These are phyloP conservation scores for Tychaedon coryphoeus DNA, from an alignment of 2,113 vertebrate species.

Conservation along the genomic window DNA sequence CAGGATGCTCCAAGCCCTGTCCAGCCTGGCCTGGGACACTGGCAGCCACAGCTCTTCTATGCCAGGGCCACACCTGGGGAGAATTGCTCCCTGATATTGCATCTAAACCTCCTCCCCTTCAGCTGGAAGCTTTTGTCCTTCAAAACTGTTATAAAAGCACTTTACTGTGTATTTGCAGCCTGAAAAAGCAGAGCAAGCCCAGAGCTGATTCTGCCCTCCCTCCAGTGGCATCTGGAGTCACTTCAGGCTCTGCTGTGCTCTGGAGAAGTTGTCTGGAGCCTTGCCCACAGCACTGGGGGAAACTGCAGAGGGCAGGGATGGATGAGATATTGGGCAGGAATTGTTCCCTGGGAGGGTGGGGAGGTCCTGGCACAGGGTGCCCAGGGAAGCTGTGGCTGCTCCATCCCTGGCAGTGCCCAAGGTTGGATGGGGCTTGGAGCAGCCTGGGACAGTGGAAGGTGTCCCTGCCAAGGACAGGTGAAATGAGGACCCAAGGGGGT, in stretches of 20 bases:
- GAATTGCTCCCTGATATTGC: not conserved
- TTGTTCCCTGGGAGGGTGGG: not conserved
- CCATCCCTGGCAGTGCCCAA: not conserved
- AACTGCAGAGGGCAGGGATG: not conserved
- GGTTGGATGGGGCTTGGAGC: not conserved
- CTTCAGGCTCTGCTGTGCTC: fast-evolving
- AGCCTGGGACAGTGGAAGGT: not conserved
- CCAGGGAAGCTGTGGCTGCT: not conserved
- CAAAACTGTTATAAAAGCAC: not conserved
- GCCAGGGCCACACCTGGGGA: not conserved
- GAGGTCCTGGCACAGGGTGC: not conserved
- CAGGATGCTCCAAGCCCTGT: fast-evolving
- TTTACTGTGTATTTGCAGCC: not conserved
- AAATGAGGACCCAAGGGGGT: too few species aligned
- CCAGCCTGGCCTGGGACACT: not conserved
- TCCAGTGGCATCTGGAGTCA: fast-evolving
- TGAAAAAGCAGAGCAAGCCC: not conserved
- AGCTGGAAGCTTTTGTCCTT: not conserved
- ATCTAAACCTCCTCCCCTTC: not conserved
- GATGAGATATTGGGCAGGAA: too few species aligned
- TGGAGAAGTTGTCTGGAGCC: not conserved
- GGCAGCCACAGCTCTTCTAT: not conserved
- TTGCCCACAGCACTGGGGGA: fast-evolving
- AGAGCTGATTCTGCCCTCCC: not conserved
- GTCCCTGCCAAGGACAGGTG: not conserved